Percentiles rank a stretch among this genome's conserved stretches.
Evolutionary conservation across 2,888 invertebrate species (phyloP).

Genomic region (Subacronicta megacephala): DNA sequence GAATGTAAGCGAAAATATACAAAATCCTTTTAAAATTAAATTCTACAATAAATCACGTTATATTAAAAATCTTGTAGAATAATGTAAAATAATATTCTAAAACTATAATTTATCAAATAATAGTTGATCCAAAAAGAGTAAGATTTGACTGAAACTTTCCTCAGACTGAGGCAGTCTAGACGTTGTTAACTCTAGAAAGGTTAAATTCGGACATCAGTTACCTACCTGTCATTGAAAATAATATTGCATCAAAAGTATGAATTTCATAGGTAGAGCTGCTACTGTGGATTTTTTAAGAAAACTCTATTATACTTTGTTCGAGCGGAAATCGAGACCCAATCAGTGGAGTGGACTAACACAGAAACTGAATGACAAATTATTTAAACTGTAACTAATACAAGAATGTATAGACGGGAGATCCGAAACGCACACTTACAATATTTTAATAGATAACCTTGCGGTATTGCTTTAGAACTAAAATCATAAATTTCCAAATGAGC

Average conservation of each 20-base stretch:
- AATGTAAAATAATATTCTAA: conserved; percentile 8
- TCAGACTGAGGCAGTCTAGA: background rate
- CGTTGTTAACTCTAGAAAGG: conserved; percentile 14
- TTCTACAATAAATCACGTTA: too few relatives aligned
- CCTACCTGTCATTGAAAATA: background rate
- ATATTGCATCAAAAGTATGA: too few relatives aligned
- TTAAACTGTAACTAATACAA: background rate
- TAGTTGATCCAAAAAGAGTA: conserved; percentile 11
- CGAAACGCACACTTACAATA: conserved; percentile 30
- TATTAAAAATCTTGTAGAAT: too few relatives aligned
- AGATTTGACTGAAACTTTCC: background rate
- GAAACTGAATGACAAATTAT: too few relatives aligned
- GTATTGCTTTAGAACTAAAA: conserved; percentile 33
- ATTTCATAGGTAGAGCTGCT: too few relatives aligned
- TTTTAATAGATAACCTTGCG: conserved; percentile 27
- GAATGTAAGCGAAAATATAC: too few relatives aligned
- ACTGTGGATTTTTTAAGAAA: too few relatives aligned
- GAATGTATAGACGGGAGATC: conserved; percentile 10
- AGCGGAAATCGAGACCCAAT: too few relatives aligned
- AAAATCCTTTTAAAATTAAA: too few relatives aligned
- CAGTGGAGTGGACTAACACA: too few relatives aligned
- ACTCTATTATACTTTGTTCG: too few relatives aligned
- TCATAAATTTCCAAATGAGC: conserved; percentile 33
- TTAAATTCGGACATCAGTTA: conserved; percentile 10
- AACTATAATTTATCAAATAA: conserved; percentile 21